phyloP scores from a whole-genome alignment of 2,888 invertebrate species.

The Dermolepida albohirtum region DNA sequence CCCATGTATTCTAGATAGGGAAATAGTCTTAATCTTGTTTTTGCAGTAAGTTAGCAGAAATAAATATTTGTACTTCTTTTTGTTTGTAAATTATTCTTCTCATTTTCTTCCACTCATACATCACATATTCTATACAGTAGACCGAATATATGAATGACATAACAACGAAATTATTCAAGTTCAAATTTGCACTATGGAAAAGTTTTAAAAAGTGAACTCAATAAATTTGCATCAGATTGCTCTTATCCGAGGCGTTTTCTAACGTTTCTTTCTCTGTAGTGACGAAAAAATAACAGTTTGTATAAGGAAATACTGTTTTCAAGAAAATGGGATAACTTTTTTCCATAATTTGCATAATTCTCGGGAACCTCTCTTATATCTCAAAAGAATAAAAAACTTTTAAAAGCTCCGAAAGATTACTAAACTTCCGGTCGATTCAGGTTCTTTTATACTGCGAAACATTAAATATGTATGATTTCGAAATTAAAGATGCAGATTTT shows the following conservation, averaged over 20 bases:
- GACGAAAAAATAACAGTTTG: constrained; percentile 25
- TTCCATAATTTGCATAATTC: constrained; percentile 32
- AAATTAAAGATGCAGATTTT: constrained; percentile 7
- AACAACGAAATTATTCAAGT: too few species aligned
- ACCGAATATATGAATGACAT: too few species aligned
- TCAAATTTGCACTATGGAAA: neutral
- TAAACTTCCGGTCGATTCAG: constrained; percentile 11
- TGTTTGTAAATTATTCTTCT: too few species aligned
- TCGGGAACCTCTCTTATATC: constrained; percentile 6
- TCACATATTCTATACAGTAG: too few species aligned
- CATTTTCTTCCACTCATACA: too few species aligned
- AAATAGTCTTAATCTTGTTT: too few species aligned
- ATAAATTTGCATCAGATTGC: constrained; percentile 1
- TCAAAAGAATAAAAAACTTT: constrained; percentile 18
- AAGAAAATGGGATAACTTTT: constrained; percentile 34
- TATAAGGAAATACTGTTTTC: constrained; percentile 18
- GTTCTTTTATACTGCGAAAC: constrained; percentile 7
- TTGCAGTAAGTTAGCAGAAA: too few species aligned
- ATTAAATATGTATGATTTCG: constrained; percentile 35
- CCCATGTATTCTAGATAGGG: too few species aligned
- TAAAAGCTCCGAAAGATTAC: constrained; percentile 25
- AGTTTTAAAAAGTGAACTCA: neutral
- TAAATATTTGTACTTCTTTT: too few species aligned
- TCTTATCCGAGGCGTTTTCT: constrained; percentile 6
- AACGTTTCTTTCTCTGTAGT: neutral